Percentiles rank a stretch among this genome's conserved stretches.
These are phyloP conservation scores for Caenorhabditis remanei DNA, from an alignment of 1,140 invertebrate genomes.

Conservation along the genomic window DNA sequence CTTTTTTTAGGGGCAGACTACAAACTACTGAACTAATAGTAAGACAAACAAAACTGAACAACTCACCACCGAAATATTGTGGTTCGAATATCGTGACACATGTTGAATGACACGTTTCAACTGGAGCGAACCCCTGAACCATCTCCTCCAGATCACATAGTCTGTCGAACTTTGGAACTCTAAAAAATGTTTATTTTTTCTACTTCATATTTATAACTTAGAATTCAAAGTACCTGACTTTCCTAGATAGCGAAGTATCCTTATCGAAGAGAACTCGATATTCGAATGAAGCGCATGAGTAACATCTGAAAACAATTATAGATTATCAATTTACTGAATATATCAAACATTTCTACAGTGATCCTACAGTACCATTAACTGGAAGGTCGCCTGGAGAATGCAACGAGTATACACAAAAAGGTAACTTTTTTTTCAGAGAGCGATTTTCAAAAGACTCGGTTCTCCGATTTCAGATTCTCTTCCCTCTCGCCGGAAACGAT, in stretches of 20 bases:
- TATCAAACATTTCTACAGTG: no score
- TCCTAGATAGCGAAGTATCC: slow-evolving; percentile 9
- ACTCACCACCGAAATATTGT: slow-evolving; percentile 64
- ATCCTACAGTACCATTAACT: no score
- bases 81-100: slow-evolving; percentile 64
- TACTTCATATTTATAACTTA: no score
- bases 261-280: slow-evolving; percentile 59
- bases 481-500: not conserved
- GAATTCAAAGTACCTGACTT: slow-evolving; percentile 21
- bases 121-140: slow-evolving; percentile 59
- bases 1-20: not conserved
- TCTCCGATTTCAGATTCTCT: not conserved
- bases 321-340: no score
- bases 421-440: not conserved
- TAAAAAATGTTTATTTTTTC: not conserved
- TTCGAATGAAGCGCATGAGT: slow-evolving; percentile 63
- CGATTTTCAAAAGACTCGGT: not conserved
- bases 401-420: no score
- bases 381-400: no score
- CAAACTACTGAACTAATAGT: not conserved
- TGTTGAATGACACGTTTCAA: slow-evolving; percentile 63
- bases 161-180: slow-evolving; percentile 60
- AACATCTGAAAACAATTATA: slow-evolving; percentile 53
- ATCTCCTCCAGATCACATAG: slow-evolving; percentile 59
- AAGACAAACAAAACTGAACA: not conserved